These are phyloP conservation scores for Seriola aureovittata DNA, from an alignment of 2,113 vertebrate species.

Conservation along the genomic window DNA sequence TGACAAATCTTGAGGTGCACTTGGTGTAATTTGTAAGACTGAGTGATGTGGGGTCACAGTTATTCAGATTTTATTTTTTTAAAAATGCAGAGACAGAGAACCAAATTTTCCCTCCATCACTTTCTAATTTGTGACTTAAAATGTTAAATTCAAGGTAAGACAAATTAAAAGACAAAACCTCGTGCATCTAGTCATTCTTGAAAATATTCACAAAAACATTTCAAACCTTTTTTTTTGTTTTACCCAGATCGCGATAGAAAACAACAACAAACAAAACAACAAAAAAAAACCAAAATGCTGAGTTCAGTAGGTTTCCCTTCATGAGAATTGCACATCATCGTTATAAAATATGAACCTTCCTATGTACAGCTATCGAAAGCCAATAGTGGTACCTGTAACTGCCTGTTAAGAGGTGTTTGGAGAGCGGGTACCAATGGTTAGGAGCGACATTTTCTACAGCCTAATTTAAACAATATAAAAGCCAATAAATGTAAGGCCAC, in stretches of 20 bases:
- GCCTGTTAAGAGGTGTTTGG: neutral
- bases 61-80: neutral
- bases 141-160: neutral
- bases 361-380: conserved; percentile 58
- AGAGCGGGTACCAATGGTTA: neutral
- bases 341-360: conserved; percentile 64
- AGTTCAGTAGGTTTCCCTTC: conserved; percentile 45
- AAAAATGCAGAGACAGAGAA: neutral
- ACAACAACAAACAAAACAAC: neutral
- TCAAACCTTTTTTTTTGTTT: conserved; percentile 27
- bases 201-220: conserved; percentile 36
- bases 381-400: conserved; percentile 1
- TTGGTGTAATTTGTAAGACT: neutral
- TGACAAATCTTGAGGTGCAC: conserved; percentile 1
- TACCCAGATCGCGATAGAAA: conserved; percentile 1
- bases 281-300: neutral
- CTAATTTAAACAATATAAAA: neutral
- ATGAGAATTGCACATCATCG: conserved; percentile 59
- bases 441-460: neutral
- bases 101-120: neutral
- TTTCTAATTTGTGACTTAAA: neutral
- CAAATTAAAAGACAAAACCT: neutral
- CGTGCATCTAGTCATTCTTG: neutral
- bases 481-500: conserved; percentile 25
- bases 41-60: neutral